Conservation (phyloP, 2,888 invertebrate genomes). For the Muscina levida region DNA sequence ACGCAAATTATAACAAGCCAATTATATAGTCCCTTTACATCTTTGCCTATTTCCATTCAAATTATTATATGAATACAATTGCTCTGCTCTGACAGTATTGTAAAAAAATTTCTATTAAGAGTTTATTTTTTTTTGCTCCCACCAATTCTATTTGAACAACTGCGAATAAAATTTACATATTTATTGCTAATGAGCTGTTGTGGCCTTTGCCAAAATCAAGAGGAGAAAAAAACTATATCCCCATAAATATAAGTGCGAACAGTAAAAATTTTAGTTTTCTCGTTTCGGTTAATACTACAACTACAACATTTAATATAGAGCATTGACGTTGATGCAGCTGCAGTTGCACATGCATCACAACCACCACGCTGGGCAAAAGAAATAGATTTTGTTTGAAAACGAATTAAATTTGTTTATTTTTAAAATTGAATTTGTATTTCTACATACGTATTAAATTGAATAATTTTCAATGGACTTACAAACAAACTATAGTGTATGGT, state of each 20-base stretch:
- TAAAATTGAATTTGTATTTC: constrained; percentile 1
- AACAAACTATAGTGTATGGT: no score
- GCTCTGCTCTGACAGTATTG: background rate
- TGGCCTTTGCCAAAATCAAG: constrained; percentile 41
- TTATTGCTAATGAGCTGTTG: constrained; percentile 30
- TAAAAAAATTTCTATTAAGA: constrained; percentile 44
- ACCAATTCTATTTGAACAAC: constrained; percentile 27
- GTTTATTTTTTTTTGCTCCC: no score
- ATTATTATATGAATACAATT: background rate
- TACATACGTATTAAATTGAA: no score
- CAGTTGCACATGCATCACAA: background rate
- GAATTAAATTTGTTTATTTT: constrained; percentile 12
- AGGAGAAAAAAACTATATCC: no score
- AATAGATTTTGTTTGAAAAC: no score
- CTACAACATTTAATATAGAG: constrained; percentile 14
- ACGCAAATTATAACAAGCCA: no score
- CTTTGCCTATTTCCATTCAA: no score
- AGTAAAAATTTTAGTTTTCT: background rate
- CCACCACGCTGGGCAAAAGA: constrained; percentile 41
- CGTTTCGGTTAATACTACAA: background rate
- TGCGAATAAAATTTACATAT: constrained; percentile 37
- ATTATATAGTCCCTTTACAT: no score
- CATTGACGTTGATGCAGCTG: constrained; percentile 19
- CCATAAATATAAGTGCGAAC: constrained; percentile 33
- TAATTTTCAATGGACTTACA: no score